These are phyloP conservation scores for Periplaneta americana DNA, from an alignment of 1,140 invertebrate species.

Conservation along the genomic window DNA sequence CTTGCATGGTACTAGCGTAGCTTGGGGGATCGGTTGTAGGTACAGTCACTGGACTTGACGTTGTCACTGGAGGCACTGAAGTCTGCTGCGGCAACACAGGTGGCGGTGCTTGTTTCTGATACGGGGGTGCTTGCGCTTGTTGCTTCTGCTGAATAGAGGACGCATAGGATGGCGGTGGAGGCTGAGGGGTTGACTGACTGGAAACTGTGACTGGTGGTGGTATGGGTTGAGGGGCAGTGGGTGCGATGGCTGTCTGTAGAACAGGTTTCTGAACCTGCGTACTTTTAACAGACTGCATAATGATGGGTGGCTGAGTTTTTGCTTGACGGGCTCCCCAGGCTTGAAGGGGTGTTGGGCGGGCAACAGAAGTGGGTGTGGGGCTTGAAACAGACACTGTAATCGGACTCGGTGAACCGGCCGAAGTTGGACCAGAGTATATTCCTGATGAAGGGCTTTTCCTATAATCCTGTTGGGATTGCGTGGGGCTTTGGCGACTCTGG, in stretches of 20 bases:
- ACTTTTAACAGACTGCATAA: conserved; percentile 94
- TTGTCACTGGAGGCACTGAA: conserved; percentile 29
- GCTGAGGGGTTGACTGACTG: conserved; percentile 36
- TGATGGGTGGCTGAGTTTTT: conserved; percentile 83
- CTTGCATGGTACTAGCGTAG: conserved; percentile 88
- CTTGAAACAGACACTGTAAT: conserved; percentile 60
- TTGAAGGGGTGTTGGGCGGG: conserved; percentile 65
- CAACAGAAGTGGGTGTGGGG: conserved; percentile 49
- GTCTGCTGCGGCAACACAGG: conserved; percentile 49
- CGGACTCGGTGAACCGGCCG: conserved; percentile 74
- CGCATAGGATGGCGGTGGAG: conserved; percentile 73
- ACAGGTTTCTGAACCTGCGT: conserved; percentile 92
- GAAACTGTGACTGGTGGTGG: conserved; percentile 42
- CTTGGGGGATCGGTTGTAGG: conserved; percentile 86
- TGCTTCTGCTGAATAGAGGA: conserved; percentile 71
- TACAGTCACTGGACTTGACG: conserved; percentile 42
- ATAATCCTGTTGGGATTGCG: conserved; percentile 54
- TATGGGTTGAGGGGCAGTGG: conserved; percentile 53
- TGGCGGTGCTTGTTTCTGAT: conserved; percentile 39
- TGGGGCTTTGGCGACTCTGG: conserved; percentile 80
- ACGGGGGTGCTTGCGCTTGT: conserved; percentile 27
- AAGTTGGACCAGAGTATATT: conserved; percentile 73
- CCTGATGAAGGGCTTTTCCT: conserved; percentile 51
- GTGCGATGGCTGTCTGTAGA: conserved; percentile 87
- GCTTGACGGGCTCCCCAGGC: conserved; percentile 75